Base-by-base conservation (phyloP, 2,797 vertebrate species). In the Falco rusticolus region DNA sequence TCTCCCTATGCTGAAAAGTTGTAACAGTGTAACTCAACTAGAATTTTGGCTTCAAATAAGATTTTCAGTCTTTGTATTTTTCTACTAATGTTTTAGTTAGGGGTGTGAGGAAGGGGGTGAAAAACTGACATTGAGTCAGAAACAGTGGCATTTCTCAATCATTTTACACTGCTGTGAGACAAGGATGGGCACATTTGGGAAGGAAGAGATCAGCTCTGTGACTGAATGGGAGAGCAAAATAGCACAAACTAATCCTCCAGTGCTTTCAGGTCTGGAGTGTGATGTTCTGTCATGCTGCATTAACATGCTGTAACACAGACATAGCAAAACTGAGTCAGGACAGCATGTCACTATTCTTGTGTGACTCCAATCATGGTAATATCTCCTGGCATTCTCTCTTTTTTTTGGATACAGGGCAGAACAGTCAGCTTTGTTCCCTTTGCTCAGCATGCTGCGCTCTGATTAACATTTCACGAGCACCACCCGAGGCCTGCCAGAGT, bases 381-480 rank as follows among this genome's bases (percentile, higher is more conserved):
- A 86, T 80, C 85, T 93, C 66, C 77, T 77, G 91, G 95, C 84
- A 66, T 71, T 71, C 86, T 94, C 86, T 84, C 59, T 87, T 84
- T 71, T 95, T 95, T 90, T 72, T 94, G 91, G 84, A 75, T 95
- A 53, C 60, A 76, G 90, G 91, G 90, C 71, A 94, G 93, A 95
- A 95, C 91, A 95, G 90, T 71, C 91, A 94, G 86, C 87, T 96
- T 84, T 84, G 87, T 90, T 96, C 80, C 63, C 47, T 94, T 86
- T 66, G 60, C 90, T 95, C 56, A 61, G 77, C 2, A 0, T 39
- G n/a, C 80, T 93, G 74, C 0, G 0, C 56, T 76, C 80, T 0
- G 4, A 90, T 92, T 94, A 93, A 88, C 81, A 93, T 95, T 94
- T 95, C 93, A 94, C 0, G 1, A 91, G 76, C 51, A 51, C 9